Percentiles rank a stretch among this genome's conserved stretches.
Conservation (phyloP, 2,113 vertebrate genomes). For the Anas platyrhynchos region DNA sequence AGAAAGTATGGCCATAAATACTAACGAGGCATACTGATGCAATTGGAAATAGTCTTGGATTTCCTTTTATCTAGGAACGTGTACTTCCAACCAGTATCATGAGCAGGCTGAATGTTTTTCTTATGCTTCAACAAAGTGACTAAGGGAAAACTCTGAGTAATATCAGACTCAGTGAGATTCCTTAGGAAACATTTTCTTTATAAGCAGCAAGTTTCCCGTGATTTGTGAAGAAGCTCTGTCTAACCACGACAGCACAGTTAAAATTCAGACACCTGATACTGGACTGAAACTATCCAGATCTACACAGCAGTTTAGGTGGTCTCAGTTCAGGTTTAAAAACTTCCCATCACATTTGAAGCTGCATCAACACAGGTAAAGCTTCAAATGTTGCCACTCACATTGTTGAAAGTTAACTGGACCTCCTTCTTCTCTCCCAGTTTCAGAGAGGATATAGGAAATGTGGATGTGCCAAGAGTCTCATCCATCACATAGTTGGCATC, state of each 20-base stretch:
- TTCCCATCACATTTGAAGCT: neutral
- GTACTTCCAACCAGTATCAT: neutral
- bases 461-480: constrained; percentile 89
- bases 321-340: neutral
- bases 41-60: neutral
- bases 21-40: neutral
- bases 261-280: neutral
- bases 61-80: neutral
- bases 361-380: neutral
- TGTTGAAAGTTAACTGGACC: constrained; percentile 86
- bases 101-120: neutral
- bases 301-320: neutral
- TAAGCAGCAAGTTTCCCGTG: neutral
- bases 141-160: neutral
- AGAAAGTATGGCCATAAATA: neutral
- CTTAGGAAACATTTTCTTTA: neutral
- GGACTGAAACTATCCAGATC: neutral
- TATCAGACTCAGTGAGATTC: neutral
- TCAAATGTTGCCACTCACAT: constrained; percentile 76
- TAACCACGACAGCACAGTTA: neutral
- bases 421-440: constrained; percentile 85
- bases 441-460: constrained; percentile 84
- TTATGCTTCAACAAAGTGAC: neutral
- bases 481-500: constrained; percentile 98
- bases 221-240: neutral